phyloP scores from a whole-genome alignment of 2,113 vertebrate genomes.

The Campylomormyrus numenius region DNA sequence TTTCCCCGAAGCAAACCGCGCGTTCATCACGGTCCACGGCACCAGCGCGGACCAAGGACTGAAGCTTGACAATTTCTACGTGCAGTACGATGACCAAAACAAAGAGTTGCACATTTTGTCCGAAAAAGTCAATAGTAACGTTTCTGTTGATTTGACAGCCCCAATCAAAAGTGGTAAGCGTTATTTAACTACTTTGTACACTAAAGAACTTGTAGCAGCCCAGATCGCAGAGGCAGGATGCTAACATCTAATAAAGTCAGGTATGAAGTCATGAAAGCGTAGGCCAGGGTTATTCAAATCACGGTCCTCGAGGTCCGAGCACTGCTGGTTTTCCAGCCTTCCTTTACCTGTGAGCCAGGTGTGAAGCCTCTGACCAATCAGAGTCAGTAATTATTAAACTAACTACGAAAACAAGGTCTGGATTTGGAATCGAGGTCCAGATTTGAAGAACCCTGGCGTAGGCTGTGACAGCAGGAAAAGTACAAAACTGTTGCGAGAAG shows the following conservation, averaged over 20 bases:
- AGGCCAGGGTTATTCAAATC: neutral
- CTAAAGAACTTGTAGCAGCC: neutral
- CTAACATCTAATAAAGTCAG: neutral
- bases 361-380: too few species aligned
- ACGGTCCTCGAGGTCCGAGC: too few species aligned
- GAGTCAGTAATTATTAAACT: too few species aligned
- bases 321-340: too few species aligned
- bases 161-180: conserved; percentile 78
- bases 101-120: conserved; percentile 61
- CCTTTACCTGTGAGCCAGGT: too few species aligned
- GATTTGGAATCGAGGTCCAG: too few species aligned
- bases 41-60: conserved; percentile 28
- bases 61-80: conserved; percentile 49
- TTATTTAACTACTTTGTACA: neutral
- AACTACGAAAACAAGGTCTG: too few species aligned
- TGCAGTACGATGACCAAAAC: conserved; percentile 65
- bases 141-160: conserved; percentile 65
- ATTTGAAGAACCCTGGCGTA: neutral
- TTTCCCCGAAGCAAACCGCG: conserved; percentile 64
- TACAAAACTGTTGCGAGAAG: neutral
- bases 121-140: conserved; percentile 44
- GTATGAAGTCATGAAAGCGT: neutral
- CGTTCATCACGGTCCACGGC: conserved; percentile 60
- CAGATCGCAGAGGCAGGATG: neutral
- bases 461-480: neutral